Percentiles rank a stretch among this genome's conserved stretches.
These are phyloP conservation scores for Procambarus virginalis DNA, from an alignment of 1,140 invertebrate genomes.

Conservation along the genomic window DNA sequence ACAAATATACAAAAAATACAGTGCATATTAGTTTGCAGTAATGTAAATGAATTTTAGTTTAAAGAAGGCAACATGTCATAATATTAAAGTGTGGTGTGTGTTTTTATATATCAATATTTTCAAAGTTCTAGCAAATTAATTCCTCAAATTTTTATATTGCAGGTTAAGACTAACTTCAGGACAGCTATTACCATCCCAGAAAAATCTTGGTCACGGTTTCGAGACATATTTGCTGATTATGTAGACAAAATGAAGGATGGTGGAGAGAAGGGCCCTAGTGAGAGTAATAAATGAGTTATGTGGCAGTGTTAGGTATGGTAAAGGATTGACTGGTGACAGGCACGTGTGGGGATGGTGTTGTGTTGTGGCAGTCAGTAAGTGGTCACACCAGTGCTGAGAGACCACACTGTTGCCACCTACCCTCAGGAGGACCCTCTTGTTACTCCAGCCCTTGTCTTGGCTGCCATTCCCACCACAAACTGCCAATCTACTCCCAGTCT, in stretches of 20 bases:
- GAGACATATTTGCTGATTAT: conserved; percentile 96
- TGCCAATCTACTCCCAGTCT: conserved; percentile 64
- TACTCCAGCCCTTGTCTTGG: conserved; percentile 29
- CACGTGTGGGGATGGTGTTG: conserved; percentile 61
- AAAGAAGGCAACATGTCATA: too few species aligned
- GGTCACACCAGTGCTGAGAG: conserved; percentile 31
- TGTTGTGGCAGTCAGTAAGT: conserved; percentile 29
- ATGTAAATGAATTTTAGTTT: too few species aligned
- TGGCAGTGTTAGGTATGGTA: conserved; percentile 67
- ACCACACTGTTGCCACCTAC: conserved; percentile 20
- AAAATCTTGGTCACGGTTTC: conserved; percentile 96
- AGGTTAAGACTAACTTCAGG: conserved; percentile 98
- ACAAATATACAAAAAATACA: too few species aligned
- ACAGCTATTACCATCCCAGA: conserved; percentile 98
- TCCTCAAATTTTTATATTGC: conserved; percentile 70
- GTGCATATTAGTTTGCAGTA: too few species aligned
- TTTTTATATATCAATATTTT: too few species aligned
- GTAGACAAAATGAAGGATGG: conserved; percentile 91
- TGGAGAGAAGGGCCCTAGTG: conserved; percentile 67
- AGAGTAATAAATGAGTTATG: conserved; percentile 70
- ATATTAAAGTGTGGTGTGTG: too few species aligned
- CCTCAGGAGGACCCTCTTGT: conserved; percentile 36
- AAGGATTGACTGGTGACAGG: conserved; percentile 66
- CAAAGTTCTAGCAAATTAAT: not conserved
- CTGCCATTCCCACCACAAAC: conserved; percentile 56